A percentile compares a stretch with the other conserved stretches of the same genome.
Evolutionary conservation across 2,797 vertebrate species (phyloP).

Genomic region (Decapterus maruadsi): DNA sequence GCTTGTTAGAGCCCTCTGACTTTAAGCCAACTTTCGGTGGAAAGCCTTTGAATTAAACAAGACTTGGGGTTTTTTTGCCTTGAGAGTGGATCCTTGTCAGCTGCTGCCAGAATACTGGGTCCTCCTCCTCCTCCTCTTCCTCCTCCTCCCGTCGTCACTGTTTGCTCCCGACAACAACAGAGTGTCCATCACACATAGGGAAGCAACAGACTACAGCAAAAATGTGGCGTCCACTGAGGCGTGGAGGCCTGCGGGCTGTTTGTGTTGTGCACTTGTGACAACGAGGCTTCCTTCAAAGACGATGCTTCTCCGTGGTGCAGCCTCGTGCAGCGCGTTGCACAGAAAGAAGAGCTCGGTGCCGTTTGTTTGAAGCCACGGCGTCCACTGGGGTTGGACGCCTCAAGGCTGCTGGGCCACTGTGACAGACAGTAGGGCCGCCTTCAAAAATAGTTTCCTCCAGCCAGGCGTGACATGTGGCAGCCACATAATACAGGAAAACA

Average conservation of each 20-base stretch:
- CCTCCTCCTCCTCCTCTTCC: not conserved
- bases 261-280: conserved; percentile 32
- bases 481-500: conserved; percentile 2
- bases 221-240: conserved; percentile 37
- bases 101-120: conserved; percentile 38
- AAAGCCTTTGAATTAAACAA: conserved; percentile 68
- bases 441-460: conserved; percentile 11
- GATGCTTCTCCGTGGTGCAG: conserved; percentile 14
- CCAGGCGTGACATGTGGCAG: conserved; percentile 1
- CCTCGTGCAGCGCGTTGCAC: not conserved
- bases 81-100: conserved; percentile 48
- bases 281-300: conserved; percentile 57
- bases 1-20: conserved; percentile 50
- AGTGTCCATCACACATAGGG: conserved; percentile 38
- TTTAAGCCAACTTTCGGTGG: conserved; percentile 46
- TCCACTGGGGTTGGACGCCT: conserved; percentile 16
- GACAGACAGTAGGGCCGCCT: conserved; percentile 37
- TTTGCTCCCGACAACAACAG: conserved; percentile 54
- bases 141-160: conserved; percentile 17
- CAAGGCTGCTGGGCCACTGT: conserved; percentile 27
- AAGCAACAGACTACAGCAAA: conserved; percentile 28
- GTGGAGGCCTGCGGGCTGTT: conserved; percentile 45
- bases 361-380: conserved; percentile 28
- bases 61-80: conserved; percentile 40
- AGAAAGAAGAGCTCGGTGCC: conserved; percentile 10